Base-by-base conservation (phyloP, 2,113 vertebrate species). In the Proterorhinus semilunaris region DNA sequence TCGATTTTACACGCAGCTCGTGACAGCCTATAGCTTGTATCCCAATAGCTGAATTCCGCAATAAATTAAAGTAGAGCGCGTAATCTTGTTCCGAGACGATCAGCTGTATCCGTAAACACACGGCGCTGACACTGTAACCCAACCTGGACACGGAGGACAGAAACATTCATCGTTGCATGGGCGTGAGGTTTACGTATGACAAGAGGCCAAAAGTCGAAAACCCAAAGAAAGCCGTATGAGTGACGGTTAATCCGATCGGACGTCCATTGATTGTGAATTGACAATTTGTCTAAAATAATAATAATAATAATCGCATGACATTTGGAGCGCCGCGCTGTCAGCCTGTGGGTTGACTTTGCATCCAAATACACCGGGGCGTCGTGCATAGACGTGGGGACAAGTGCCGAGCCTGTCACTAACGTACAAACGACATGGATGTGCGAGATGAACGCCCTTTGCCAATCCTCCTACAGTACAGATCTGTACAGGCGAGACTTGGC, bases 281-380 rank as follows among this genome's bases (percentile, higher is more conserved):
- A 54, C 10, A 78, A 65, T 75, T 54, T 62, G 65, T 76, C 68
- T 69, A 55, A 53, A 83, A 72, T 79, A 66, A 55, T 21, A 21
- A 55, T 21, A 21, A 21, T 21, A 21, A 21, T 36, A 36, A 36
- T 36, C 27, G 74, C 76, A 73, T 70, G 71, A 80, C 86, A 89
- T 88, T 83, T 76, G 76, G 75, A 78, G 75, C 71, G 73, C 65
- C 74, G 76, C 81, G 89, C 92, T 94, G 92, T 93, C 93, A 93
- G 83, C 81, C 88, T 87, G 86, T 51, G 72, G 78, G 83, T 83
- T 87, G 89, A 82, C 88, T 93, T 83, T 80, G 85, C 91, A 90
- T 92, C 91, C 91, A 83, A 89, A 92, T 81, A 88, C 90, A 88
- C 92, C 89, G 89, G 91, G 70, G 70, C 49, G 77, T 51, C 36